Conservation (phyloP, 2,113 vertebrate genomes). For the Xiphophorus couchianus region DNA sequence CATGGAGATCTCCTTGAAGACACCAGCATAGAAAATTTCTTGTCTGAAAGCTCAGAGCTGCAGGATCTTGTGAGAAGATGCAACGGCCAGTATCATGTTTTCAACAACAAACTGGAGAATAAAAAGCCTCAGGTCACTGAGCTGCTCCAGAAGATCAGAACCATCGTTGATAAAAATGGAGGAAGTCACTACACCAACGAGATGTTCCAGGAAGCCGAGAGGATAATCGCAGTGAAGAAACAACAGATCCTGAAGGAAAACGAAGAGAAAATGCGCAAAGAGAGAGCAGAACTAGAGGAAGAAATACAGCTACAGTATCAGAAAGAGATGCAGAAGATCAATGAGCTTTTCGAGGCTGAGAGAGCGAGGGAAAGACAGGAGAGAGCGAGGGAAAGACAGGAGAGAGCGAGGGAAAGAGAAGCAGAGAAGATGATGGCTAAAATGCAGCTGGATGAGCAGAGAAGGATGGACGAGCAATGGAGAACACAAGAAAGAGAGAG, state of each 20-base stretch:
- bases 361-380: background rate
- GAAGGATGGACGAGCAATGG: no score
- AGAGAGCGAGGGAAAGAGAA: background rate
- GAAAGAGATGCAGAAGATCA: background rate
- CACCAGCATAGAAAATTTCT: background rate
- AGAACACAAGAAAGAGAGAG: background rate
- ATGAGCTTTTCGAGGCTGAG: background rate
- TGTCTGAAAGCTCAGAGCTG: background rate
- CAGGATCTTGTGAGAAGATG: constrained; percentile 3
- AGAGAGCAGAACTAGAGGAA: background rate
- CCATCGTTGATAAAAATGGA: constrained; percentile 1
- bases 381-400: background rate
- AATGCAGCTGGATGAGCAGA: no score
- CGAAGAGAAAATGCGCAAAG: constrained; percentile 2
- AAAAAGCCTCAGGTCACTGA: constrained; percentile 4
- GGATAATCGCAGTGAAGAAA: no score
- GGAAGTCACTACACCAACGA: constrained; percentile 2
- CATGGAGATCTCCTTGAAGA: constrained; percentile 6
- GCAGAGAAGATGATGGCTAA: no score
- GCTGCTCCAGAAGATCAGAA: constrained; percentile 22
- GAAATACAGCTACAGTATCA: background rate
- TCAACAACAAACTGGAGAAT: constrained; percentile 2
- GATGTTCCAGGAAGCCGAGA: constrained; percentile 2
- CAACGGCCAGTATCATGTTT: constrained; percentile 9
- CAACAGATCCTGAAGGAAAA: background rate